These are phyloP conservation scores for Epinephelus awoara DNA, from an alignment of 2,797 vertebrate species.

Conservation along the genomic window DNA sequence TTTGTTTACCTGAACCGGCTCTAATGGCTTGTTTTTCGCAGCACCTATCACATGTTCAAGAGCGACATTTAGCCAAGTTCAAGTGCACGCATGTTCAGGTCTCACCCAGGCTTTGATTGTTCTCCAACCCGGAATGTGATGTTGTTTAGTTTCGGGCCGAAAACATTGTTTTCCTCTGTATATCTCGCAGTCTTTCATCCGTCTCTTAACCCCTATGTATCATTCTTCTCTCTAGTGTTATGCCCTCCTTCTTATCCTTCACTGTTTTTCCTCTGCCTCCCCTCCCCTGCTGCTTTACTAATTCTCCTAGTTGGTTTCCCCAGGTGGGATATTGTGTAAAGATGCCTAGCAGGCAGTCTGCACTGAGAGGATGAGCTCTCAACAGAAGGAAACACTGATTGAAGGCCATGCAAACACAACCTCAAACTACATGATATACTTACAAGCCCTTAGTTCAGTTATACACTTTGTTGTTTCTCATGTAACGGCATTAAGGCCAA, in stretches of 20 bases:
- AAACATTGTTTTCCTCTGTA: conserved; percentile 34
- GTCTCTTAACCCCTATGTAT: conserved; percentile 23
- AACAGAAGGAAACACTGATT: conserved; percentile 23
- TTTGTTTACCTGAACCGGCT: conserved; percentile 86
- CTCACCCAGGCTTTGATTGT: conserved; percentile 65
- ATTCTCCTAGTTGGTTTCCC: conserved; percentile 29
- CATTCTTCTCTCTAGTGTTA: conserved; percentile 19
- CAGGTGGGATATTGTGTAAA: conserved; percentile 14
- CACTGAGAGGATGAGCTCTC: background rate
- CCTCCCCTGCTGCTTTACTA: conserved; percentile 14
- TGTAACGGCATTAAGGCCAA: background rate
- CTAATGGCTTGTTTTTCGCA: conserved; percentile 84
- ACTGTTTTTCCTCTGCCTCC: conserved; percentile 6
- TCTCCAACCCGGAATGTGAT: conserved; percentile 32
- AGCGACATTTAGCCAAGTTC: conserved; percentile 80
- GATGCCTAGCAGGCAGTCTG: conserved; percentile 1
- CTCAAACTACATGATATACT: background rate
- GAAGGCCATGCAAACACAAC: conserved; percentile 18
- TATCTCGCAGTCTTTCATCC: conserved; percentile 30
- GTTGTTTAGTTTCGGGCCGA: conserved; percentile 28
- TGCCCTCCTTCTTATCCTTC: background rate
- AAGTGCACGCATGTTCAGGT: conserved; percentile 54
- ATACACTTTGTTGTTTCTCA: conserved; percentile 1
- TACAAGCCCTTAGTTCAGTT: conserved; percentile 1
- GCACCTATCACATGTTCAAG: conserved; percentile 68